Base-by-base conservation (phyloP, 1,140 invertebrate species). In the Sipha flava region DNA sequence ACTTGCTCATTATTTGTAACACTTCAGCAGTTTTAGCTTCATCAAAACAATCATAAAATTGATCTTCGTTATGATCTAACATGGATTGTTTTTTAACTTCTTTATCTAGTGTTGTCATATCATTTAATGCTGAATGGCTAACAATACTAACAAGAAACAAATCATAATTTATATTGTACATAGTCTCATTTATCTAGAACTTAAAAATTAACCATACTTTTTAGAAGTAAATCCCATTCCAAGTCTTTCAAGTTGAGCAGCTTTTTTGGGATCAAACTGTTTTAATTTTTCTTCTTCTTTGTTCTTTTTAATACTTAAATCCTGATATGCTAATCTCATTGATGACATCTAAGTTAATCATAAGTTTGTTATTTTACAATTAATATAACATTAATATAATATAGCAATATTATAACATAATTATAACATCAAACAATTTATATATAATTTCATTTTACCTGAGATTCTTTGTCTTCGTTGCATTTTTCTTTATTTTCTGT, bases 51-150 rank as follows among this genome's bases (percentile, higher is more conserved):
- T 87, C 86, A 66, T 88, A 85, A 72, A 86, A 85, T 59, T 88
- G 87, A 83, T 88, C 84, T 62, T 87, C 86, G 77, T 88, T 86
- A 29, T 86, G 86, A 18, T 77, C 73, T 57, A 77, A 59, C 43
- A 97, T 96, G 83, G 92, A 98, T 87, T 98, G 97, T 84, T 95
- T 94, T 84, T 95, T 94, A 16, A 95, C 95, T 81, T 92, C 91
- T 87, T 83, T 62, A 84, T 95, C 91, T 83, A 99, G 96, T 7
- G 90, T 90, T 83, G 93, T 90, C 95, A 99, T 98, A 84, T 98
- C 96, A 70, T 90, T 92, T 54, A 96, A 85, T 14, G 95, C 95
- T 12, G 95, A 98, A 88, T 99, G 97, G 82, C 94, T 95, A 47
- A 96, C 90, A 80, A 91, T 92, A 81, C 92, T 92, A 82, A n/a